phyloP scores from a whole-genome alignment of 2,797 vertebrate species.

The Sebastes trivittatus region DNA sequence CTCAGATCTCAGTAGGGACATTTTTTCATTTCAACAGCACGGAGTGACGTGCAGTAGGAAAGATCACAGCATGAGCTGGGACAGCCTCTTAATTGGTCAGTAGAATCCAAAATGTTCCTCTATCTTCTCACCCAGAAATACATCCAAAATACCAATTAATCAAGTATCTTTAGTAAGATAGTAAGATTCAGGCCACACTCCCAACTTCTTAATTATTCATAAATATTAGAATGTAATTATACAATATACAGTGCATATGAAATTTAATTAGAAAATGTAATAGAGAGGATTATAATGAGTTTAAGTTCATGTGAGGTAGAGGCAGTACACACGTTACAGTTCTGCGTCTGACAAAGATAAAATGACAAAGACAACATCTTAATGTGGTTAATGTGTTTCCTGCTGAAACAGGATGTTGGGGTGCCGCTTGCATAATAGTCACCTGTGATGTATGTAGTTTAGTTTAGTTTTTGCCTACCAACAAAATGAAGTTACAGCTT shows the following conservation, averaged over 20 bases:
- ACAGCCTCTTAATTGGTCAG: not conserved
- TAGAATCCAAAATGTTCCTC: not conserved
- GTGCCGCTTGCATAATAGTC: not conserved
- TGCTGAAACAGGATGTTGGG: constrained; percentile 56
- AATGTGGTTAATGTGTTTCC: constrained; percentile 55
- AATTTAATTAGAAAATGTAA: not conserved
- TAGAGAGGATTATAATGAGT: not conserved
- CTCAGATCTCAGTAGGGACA: not conserved
- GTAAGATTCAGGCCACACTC: not conserved
- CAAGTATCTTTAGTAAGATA: not conserved
- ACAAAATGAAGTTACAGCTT: not conserved
- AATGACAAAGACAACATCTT: constrained; percentile 11
- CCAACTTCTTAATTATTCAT: not conserved
- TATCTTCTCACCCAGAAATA: not conserved
- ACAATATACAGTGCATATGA: not conserved
- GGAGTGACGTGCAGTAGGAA: not conserved
- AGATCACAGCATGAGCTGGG: not conserved
- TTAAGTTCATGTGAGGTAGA: not conserved
- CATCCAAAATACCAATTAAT: not conserved
- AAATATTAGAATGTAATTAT: not conserved
- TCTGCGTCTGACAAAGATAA: not conserved
- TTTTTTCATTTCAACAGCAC: constrained; percentile 17
- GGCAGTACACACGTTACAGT: not conserved
- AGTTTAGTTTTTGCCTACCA: not conserved
- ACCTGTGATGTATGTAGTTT: not conserved